Base-by-base conservation (phyloP, 2,113 vertebrate genomes). In the Aleadryas rufinucha region DNA sequence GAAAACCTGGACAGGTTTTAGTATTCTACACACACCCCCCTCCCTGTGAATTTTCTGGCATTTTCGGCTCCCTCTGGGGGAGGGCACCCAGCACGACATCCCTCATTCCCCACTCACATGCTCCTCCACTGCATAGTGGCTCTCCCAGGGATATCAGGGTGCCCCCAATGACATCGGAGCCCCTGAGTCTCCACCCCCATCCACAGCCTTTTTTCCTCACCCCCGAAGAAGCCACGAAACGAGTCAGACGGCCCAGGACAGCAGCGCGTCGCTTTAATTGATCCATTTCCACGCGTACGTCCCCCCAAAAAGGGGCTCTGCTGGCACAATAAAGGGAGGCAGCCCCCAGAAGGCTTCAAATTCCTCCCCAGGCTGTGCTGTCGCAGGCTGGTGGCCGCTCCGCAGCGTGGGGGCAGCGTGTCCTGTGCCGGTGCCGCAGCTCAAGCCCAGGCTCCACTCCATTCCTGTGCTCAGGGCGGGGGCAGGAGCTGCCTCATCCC, bases 401-500 rank as follows among this genome's bases (percentile, higher is more conserved):
- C 27, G 3, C 6, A 7, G 44, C 22, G 10, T 9, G 6, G 72
- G n/a, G 22, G 5, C 19, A 4, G 27, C 6, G 3, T 33, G 63
- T 21, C 26, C 78, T 5, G 3, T 22, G 13, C 8, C 16, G 16
- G 2, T 9, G 30, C 45, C 8, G 3, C 6, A 3, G 6, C n/a
- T 66, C 50, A 50, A 9, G 13, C 41, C n/a, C 39, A 2, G 69
- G 69, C 52, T 42, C 21, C 27, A 37, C 35, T 76, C 35, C 22
- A 4, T 41, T 63, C 23, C 59, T 21, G 3, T 3, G 2, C 50
- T 39, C n/a, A 5, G 26, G 28, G 28, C 41, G 31, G 16, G 1
- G 13, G 6, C 79, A 49, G 44, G 44, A 59, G 6, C 1, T 33
- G 42, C 13, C 28, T 27, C 52, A 18, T 39, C 52, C 50, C 50